Conservation (phyloP, 2,797 vertebrate species). For the Garrulus glandarius region DNA sequence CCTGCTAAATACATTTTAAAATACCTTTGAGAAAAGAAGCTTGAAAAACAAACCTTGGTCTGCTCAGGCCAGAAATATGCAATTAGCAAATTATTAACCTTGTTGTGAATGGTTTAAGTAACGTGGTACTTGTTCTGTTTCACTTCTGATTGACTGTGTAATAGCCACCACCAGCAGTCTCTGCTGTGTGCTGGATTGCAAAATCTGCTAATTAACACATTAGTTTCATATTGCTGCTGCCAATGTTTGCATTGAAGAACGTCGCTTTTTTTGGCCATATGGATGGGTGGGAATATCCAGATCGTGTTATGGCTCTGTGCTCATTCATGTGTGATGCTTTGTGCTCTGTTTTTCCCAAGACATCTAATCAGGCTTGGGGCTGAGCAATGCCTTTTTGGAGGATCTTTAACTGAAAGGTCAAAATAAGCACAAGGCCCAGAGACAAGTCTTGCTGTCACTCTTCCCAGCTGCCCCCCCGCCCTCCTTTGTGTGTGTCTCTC, state of each 20-base stretch:
- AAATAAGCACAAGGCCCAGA: conserved; percentile 4
- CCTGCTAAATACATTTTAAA: background rate
- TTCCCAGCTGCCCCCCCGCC: fast-evolving
- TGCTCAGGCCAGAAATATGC: background rate
- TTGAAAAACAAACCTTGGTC: conserved; percentile 4
- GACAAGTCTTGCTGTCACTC: background rate
- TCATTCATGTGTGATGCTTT: conserved; percentile 39
- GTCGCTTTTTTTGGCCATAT: background rate
- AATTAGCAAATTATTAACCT: conserved; percentile 35
- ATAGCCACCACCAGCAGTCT: background rate
- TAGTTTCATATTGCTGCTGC: conserved; percentile 28
- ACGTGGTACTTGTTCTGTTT: background rate
- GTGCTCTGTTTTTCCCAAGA: conserved; percentile 52
- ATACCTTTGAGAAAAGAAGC: background rate
- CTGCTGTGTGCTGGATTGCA: conserved; percentile 19
- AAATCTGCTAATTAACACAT: conserved; percentile 46
- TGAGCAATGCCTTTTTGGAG: conserved; percentile 13
- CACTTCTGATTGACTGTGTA: conserved; percentile 20
- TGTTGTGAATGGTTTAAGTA: conserved; percentile 28
- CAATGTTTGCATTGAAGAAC: conserved; percentile 29
- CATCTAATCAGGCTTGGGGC: conserved; percentile 10
- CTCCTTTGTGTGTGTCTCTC: conserved; percentile 5
- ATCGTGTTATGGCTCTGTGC: background rate
- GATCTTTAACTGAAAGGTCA: conserved; percentile 56
- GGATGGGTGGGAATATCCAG: conserved; percentile 49